A percentile compares a stretch with the other conserved stretches of the same genome.
Conservation (phyloP, 30 jellyfish, hydroid and myxozoan genomes). For the Aurelia sp. region DNA sequence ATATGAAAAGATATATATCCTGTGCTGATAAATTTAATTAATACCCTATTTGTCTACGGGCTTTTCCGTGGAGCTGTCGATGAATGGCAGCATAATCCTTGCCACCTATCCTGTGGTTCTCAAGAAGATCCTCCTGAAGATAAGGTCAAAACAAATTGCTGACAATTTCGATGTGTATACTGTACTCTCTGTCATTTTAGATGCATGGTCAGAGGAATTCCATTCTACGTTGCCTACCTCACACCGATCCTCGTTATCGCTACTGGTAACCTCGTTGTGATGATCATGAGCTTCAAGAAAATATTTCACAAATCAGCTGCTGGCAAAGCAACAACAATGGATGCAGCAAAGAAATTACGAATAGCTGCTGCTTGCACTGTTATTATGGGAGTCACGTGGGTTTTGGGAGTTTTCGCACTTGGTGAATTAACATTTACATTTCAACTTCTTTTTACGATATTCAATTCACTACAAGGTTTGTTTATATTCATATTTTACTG, state of each 20-base stretch:
- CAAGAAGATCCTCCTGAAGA: too few relatives aligned
- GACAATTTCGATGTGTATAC: too few relatives aligned
- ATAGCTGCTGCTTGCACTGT: conserved; percentile 67
- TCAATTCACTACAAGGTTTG: conserved; percentile 84
- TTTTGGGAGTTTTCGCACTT: conserved; percentile 70
- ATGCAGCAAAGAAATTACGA: conserved; percentile 36
- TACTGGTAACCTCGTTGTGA: conserved; percentile 48
- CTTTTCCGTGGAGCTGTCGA: too few relatives aligned
- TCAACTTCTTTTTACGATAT: conserved; percentile 64
- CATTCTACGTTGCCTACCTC: conserved; percentile 73
- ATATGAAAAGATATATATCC: too few relatives aligned
- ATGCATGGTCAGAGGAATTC: conserved; percentile 69
- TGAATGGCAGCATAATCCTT: too few relatives aligned
- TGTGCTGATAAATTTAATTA: too few relatives aligned
- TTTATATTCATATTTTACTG: conserved; percentile 74
- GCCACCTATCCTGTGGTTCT: too few relatives aligned
- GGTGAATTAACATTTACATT: conserved; percentile 64
- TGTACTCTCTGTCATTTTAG: conserved; percentile 6
- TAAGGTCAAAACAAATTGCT: too few relatives aligned
- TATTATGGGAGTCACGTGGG: conserved; percentile 78
- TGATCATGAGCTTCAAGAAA: conserved; percentile 24
- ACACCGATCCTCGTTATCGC: conserved; percentile 53
- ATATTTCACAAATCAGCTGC: conserved; percentile 18
- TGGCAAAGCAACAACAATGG: conserved; percentile 4
- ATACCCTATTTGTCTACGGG: too few relatives aligned